Evolutionary conservation across 2,113 vertebrate species (phyloP).

Genomic region (Mormyrus lacerda): DNA sequence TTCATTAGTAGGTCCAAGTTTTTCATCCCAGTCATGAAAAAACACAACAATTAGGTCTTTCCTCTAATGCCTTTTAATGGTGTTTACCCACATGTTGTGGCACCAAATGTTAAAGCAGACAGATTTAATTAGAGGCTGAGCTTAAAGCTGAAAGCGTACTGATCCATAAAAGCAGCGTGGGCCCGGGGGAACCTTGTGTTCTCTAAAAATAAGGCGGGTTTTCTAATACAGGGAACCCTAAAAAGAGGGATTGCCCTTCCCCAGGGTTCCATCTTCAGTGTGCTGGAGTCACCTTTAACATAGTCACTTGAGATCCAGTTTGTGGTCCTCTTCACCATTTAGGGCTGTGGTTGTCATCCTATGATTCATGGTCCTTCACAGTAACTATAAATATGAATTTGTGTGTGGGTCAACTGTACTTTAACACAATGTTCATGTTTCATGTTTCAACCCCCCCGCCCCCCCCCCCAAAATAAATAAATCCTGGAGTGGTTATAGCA

Average conservation of each 20-base stretch:
- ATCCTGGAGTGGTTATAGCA: not conserved
- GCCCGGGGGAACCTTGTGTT: not conserved
- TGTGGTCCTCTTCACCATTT: not conserved
- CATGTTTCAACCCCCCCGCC: not conserved
- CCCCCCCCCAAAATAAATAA: not conserved
- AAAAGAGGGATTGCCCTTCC: not conserved
- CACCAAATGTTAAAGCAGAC: not conserved
- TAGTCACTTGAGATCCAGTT: not conserved
- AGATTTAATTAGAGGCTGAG: not conserved
- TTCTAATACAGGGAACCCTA: not conserved
- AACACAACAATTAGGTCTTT: not conserved
- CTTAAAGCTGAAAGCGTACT: not conserved
- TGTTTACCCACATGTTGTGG: not conserved
- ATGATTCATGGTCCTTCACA: not conserved
- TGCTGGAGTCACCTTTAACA: not conserved
- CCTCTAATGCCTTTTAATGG: not conserved
- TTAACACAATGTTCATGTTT: not conserved
- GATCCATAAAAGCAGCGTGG: not conserved
- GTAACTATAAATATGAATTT: not conserved
- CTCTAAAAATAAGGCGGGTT: not conserved
- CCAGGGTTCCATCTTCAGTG: not conserved
- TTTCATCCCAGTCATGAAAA: not conserved
- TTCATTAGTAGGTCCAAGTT: not conserved
- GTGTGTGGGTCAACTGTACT: not conserved
- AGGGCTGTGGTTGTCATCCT: not conserved